These are phyloP conservation scores for Palythoa caribaeorum DNA, from an alignment of 92 coral and sea anemone genomes.

Conservation along the genomic window DNA sequence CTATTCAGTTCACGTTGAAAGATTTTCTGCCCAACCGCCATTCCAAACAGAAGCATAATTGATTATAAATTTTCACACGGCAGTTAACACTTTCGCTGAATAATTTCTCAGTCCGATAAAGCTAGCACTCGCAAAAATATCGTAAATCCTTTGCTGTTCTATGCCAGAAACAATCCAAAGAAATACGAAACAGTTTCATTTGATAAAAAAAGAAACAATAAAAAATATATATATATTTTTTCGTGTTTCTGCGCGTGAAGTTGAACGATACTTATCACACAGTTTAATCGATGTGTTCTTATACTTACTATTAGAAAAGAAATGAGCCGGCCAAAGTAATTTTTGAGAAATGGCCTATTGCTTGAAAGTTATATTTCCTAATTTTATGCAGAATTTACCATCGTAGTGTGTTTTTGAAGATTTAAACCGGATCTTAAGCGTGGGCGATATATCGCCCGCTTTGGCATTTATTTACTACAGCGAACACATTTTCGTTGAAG, in stretches of 20 bases:
- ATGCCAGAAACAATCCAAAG: background rate
- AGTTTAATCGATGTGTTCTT: background rate
- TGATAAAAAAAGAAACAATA: background rate
- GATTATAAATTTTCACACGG: slow-evolving; percentile 19
- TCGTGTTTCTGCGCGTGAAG: background rate
- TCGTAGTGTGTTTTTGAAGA: slow-evolving; percentile 2
- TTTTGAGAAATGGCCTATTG: background rate
- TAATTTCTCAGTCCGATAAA: background rate
- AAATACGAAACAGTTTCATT: background rate
- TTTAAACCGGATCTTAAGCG: slow-evolving; percentile 40
- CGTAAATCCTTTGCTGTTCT: background rate
- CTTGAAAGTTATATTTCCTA: background rate
- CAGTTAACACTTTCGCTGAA: background rate
- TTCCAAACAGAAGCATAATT: slow-evolving; percentile 18
- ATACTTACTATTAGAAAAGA: background rate
- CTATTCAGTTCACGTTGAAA: background rate
- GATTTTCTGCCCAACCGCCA: background rate
- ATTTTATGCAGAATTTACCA: background rate
- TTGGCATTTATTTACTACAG: background rate
- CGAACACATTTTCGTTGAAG: background rate
- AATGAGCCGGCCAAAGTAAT: background rate
- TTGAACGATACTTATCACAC: background rate
- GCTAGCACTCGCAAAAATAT: background rate
- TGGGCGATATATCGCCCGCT: slow-evolving; percentile 21
- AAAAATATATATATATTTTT: background rate